A percentile compares a stretch with the other conserved stretches of the same genome.
Evolutionary conservation across 1,140 invertebrate species (phyloP).

Genomic region (Drosophila repleta): DNA sequence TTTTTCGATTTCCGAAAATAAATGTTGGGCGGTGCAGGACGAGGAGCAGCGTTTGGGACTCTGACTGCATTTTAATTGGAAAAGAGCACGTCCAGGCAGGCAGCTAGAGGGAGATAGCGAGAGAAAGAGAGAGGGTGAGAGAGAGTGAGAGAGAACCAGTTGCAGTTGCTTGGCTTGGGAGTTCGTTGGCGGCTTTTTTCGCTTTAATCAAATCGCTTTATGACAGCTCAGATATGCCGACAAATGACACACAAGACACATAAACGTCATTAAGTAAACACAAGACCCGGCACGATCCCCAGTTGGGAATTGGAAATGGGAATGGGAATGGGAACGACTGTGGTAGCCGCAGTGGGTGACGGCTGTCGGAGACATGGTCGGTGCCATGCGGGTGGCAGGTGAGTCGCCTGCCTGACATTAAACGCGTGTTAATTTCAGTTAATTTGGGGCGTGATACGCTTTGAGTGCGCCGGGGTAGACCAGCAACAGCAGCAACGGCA

Average conservation of each 20-base stretch:
- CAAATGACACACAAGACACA: constrained; percentile 77
- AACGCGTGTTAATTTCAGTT: constrained; percentile 81
- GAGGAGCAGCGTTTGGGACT: constrained; percentile 18
- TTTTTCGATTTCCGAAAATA: constrained; percentile 82
- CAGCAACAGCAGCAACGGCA: not conserved
- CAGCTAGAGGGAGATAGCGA: not conserved
- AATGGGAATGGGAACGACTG: not conserved
- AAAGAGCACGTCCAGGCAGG: constrained; percentile 34
- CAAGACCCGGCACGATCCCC: constrained; percentile 5
- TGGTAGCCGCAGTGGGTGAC: not conserved
- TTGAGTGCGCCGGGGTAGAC: not conserved
- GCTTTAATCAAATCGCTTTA: constrained; percentile 82
- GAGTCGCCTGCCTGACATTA: constrained; percentile 69
- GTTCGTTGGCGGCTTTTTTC: constrained; percentile 51
- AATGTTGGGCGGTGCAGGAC: constrained; percentile 66
- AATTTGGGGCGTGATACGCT: constrained; percentile 66
- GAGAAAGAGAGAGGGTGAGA: not conserved
- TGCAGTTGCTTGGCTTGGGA: constrained; percentile 46
- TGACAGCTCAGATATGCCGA: constrained; percentile 74
- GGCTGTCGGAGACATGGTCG: not conserved
- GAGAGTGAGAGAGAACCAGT: constrained; percentile 1
- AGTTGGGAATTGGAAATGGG: constrained; percentile 24
- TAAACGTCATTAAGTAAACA: constrained; percentile 79
- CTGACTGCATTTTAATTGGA: constrained; percentile 74
- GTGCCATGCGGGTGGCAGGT: constrained; percentile 61